Percentiles rank a stretch among this genome's conserved stretches.
phyloP scores from a whole-genome alignment of 2,113 vertebrate species.

The Antechinus flavipes region DNA sequence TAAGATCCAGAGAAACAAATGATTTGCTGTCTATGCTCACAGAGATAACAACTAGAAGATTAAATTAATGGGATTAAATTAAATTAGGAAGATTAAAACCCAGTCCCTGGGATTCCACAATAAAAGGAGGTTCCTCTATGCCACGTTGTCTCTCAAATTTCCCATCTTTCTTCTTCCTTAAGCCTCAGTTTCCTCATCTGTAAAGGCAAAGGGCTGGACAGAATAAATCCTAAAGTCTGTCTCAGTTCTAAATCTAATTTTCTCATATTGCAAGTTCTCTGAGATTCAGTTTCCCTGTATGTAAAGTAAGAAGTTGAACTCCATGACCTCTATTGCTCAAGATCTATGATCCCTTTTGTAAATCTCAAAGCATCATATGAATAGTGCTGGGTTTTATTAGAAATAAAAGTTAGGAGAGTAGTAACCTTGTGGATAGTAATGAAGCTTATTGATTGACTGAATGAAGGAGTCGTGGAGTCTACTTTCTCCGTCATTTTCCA shows the following conservation, averaged over 20 bases:
- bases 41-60: background rate
- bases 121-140: background rate
- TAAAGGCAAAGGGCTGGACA: background rate
- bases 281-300: background rate
- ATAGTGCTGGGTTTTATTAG: background rate
- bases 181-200: slow-evolving; percentile 38
- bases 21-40: background rate
- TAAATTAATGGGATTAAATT: background rate
- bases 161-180: background rate
- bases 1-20: background rate
- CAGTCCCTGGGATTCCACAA: background rate
- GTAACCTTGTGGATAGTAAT: background rate
- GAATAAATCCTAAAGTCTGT: background rate
- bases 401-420: background rate
- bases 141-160: background rate
- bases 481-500: background rate
- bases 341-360: background rate
- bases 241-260: background rate
- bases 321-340: background rate
- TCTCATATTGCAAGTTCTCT: background rate
- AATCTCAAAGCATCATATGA: background rate
- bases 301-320: background rate
- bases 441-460: background rate
- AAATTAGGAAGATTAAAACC: background rate
- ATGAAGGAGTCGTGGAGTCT: background rate